Base-by-base conservation (phyloP, 1,140 invertebrate genomes). In the Stegodyphus mimosarum region DNA sequence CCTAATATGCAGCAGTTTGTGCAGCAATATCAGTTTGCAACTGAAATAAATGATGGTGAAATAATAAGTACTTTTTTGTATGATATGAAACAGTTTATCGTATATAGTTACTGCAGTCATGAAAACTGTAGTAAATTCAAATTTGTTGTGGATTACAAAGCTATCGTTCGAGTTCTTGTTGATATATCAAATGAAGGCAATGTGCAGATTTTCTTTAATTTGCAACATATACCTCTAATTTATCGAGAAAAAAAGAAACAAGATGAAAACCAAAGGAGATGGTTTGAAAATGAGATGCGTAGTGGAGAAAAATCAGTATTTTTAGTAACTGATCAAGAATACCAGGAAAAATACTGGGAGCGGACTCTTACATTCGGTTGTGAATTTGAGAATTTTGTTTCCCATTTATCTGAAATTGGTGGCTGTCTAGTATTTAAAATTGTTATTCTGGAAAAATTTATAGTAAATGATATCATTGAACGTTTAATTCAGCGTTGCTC, bases 241-340 rank as follows among this genome's bases (percentile, higher is more conserved):
- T 78, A 72, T 15, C 33, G n/a, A 33, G 83, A 86, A 51, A 86
- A 78, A 53, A 78, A 78, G 50, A 33, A 7, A 11, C 18, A 76
- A 55, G 18, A 55, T 50, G 50, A 60, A 10, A 18, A 76, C 1
- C 33, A 33, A 33, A 33, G 3, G 33, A 33, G 33, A 33, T 33
- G 33, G 1, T 1, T 33, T 49, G 18, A 72, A 17, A 50, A 50
- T 66, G 55, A 86, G 63, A 72, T 18, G 60, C 15, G 72, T 60
- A 48, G 15, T 6, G n/a, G 49, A 9, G 48, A 70, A 17, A 66
- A 18, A 60, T 13, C 5, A 11, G 11, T 33, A 33, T 55, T 55
- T 52, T 72, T 86, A 64, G 74, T 75, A n/a, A 63, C 66, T 63
- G 74, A 78, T n/a, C 83, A 86, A 78, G 75, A 86, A 63, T 86